Conservation (phyloP, 2,113 vertebrate genomes). For the Petromus typicus region DNA sequence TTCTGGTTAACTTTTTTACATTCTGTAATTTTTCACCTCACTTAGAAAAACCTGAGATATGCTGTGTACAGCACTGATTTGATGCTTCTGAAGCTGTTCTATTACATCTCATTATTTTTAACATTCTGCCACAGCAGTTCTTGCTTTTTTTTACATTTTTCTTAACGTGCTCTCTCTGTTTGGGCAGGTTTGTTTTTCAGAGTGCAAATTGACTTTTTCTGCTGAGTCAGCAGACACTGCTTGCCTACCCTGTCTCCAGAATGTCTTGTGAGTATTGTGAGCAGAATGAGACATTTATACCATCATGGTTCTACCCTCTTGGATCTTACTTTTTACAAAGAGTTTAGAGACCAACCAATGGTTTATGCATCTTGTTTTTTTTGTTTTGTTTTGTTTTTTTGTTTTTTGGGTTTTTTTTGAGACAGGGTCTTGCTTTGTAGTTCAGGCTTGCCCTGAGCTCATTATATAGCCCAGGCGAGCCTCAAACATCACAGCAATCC, state of each 20-base stretch:
- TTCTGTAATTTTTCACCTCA: not conserved
- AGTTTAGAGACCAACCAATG: not conserved
- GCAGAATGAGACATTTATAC: no score
- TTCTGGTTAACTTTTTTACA: not conserved
- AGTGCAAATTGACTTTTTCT: not conserved
- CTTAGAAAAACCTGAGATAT: not conserved
- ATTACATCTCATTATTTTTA: not conserved
- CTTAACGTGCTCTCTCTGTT: not conserved
- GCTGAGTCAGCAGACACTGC: not conserved
- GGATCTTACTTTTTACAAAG: not conserved
- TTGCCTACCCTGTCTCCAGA: not conserved
- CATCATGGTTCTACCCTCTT: not conserved
- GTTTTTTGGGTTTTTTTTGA: no score
- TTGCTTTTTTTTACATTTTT: not conserved
- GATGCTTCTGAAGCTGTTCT: not conserved
- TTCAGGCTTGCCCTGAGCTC: no score
- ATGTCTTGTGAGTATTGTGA: not conserved
- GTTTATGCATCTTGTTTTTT: no score
- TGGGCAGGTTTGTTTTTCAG: not conserved
- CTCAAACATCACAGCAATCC: no score
- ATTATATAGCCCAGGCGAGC: no score
- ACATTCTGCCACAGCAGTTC: not conserved
- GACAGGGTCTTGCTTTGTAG: no score
- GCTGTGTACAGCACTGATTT: not conserved
- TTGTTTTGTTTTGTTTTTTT: no score